phyloP scores from a whole-genome alignment of 2,797 vertebrate genomes.

The Mustela erminea region DNA sequence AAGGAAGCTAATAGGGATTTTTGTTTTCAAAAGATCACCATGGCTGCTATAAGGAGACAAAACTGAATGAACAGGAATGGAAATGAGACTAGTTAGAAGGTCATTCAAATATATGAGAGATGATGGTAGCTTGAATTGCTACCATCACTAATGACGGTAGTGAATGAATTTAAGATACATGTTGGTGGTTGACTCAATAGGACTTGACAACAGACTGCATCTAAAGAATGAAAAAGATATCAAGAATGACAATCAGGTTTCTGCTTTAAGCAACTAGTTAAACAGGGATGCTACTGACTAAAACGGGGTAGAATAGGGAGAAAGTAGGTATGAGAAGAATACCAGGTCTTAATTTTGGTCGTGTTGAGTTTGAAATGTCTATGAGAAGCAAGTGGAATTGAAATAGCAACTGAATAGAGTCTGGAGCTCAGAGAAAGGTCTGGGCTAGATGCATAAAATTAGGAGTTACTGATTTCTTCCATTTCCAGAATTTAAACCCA shows the following conservation, averaged over 20 bases:
- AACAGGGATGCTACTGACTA: background rate
- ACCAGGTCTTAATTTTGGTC: background rate
- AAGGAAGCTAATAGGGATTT: background rate
- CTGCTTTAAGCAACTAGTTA: background rate
- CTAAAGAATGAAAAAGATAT: background rate
- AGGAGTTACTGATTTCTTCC: background rate
- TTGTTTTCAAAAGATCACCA: background rate
- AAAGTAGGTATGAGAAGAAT: background rate
- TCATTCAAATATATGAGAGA: background rate
- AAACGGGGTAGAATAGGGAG: background rate
- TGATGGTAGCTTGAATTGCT: background rate
- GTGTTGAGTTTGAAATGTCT: background rate
- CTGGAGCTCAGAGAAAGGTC: background rate
- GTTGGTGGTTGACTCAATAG: background rate
- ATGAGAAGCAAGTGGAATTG: background rate
- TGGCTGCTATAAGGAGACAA: background rate
- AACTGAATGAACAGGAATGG: background rate
- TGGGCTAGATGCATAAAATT: background rate
- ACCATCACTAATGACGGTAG: background rate
- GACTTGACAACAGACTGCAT: background rate
- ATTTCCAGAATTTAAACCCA: background rate
- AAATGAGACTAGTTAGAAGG: background rate
- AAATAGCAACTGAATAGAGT: constrained; percentile 23
- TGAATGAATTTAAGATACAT: background rate
- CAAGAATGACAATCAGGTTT: background rate